Evolutionary conservation across 30 jellyfish, hydroid and myxozoan species (phyloP).

Genomic region (Phacellophora camtschatica): DNA sequence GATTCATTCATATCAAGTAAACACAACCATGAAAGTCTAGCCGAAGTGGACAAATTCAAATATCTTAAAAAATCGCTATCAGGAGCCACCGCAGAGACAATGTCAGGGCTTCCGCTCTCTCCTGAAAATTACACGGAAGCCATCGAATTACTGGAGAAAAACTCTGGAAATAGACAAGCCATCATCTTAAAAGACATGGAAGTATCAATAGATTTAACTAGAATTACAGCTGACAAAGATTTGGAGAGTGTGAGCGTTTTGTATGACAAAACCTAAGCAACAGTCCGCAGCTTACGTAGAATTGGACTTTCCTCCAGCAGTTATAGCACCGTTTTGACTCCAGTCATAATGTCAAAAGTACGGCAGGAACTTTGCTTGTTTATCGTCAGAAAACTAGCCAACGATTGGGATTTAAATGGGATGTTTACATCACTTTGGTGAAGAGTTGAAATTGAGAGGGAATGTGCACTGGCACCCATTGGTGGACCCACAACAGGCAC

Average conservation of each 20-base stretch:
- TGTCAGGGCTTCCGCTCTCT: background rate
- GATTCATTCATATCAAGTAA: background rate
- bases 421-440: background rate
- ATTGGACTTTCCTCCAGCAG: background rate
- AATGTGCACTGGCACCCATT: background rate
- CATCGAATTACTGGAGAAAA: background rate
- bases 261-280: background rate
- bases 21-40: background rate
- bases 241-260: background rate
- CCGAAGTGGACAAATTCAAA: background rate
- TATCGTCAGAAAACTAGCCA: background rate
- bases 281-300: background rate
- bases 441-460: background rate
- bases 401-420: background rate
- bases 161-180: slow-evolving; percentile 27
- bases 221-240: background rate
- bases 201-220: background rate
- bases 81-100: slow-evolving; percentile 5
- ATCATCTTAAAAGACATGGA: background rate
- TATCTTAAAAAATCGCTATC: background rate
- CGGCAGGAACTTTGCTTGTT: background rate
- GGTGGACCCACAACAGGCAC: background rate
- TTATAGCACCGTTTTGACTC: background rate
- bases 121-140: slow-evolving; percentile 32
- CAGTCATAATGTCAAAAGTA: background rate